Percentiles rank a stretch among this genome's conserved stretches.
These are phyloP conservation scores for Polyodon spathula DNA, from an alignment of 2,113 vertebrate genomes.

Conservation along the genomic window DNA sequence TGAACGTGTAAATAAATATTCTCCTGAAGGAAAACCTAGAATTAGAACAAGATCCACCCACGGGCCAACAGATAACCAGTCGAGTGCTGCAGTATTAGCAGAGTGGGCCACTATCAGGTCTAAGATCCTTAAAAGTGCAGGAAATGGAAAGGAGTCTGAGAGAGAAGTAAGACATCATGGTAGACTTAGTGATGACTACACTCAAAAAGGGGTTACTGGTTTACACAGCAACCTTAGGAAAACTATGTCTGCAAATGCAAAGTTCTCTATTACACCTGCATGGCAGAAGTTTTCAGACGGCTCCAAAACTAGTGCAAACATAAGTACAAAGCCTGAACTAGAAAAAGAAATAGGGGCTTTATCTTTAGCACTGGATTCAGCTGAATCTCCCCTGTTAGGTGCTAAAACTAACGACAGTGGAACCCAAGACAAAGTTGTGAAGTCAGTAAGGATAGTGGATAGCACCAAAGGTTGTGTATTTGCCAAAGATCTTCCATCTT, in stretches of 20 bases:
- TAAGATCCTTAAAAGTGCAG: conserved; percentile 75
- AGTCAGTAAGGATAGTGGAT: conserved; percentile 47
- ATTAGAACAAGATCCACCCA: conserved; percentile 57
- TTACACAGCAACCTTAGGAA: conserved; percentile 70
- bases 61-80: conserved; percentile 54
- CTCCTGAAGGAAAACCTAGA: conserved; percentile 50
- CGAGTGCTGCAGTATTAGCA: conserved; percentile 57
- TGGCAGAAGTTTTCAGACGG: conserved; percentile 89
- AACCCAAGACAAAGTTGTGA: conserved; percentile 42
- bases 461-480: conserved; percentile 81
- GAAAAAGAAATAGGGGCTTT: conserved; percentile 30
- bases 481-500: conserved; percentile 97
- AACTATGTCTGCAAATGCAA: conserved; percentile 75
- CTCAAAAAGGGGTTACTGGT: conserved; percentile 42
- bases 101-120: conserved; percentile 92
- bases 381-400: conserved; percentile 16
- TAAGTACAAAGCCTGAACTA: conserved; percentile 19
- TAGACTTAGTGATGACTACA: conserved; percentile 56
- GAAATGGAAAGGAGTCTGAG: conserved; percentile 57
- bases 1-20: conserved; percentile 48
- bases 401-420: conserved; percentile 14
- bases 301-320: conserved; percentile 41
- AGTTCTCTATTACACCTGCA: conserved; percentile 91
- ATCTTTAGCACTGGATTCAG: conserved; percentile 8
- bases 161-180: conserved; percentile 33